These are phyloP conservation scores for Pseudopodoces humilis DNA, from an alignment of 2,113 vertebrate genomes.

Conservation along the genomic window DNA sequence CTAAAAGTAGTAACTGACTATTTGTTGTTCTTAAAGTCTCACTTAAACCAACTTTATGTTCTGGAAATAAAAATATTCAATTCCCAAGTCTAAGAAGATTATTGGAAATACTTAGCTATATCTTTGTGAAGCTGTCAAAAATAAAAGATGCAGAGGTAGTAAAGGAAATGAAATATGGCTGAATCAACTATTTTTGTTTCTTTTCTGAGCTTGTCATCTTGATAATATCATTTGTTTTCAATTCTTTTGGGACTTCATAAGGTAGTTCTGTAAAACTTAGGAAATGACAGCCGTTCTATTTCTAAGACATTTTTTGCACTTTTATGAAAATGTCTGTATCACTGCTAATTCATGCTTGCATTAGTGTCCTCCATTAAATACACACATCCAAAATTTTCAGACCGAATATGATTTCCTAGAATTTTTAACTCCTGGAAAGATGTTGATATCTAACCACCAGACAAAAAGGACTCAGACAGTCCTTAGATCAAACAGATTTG, in stretches of 20 bases:
- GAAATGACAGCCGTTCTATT: not conserved
- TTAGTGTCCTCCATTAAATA: not conserved
- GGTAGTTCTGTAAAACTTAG: not conserved
- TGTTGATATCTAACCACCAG: not conserved
- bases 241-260: not conserved
- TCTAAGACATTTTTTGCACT: not conserved
- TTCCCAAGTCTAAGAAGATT: not conserved
- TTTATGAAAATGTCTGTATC: not conserved
- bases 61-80: not conserved
- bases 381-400: not conserved
- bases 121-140: not conserved
- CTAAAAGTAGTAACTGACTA: not conserved
- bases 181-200: not conserved
- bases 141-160: not conserved
- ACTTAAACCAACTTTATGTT: not conserved
- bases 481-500: not conserved
- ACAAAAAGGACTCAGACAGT: not conserved
- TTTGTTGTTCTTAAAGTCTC: not conserved
- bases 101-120: not conserved
- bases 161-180: not conserved
- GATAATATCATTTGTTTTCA: not conserved
- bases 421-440: not conserved
- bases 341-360: not conserved
- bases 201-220: not conserved
- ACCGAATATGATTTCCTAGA: not conserved